A percentile compares a stretch with the other conserved stretches of the same genome.
These are phyloP conservation scores for Lasaia peninsularis DNA, from an alignment of 1,140 invertebrate species.

Conservation along the genomic window DNA sequence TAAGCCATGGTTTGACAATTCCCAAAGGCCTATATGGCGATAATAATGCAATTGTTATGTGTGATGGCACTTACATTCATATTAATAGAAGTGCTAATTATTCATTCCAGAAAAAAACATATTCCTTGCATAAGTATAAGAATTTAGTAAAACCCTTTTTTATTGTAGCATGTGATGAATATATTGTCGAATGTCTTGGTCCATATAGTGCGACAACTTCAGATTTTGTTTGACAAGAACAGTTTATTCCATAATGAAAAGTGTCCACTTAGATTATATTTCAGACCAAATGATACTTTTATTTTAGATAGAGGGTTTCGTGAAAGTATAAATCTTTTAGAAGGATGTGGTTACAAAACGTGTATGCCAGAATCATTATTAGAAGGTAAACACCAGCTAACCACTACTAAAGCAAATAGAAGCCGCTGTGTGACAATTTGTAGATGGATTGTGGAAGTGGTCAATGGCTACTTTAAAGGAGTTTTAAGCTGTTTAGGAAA, in stretches of 20 bases:
- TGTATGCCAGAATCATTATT: constrained; percentile 4
- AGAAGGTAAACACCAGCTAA: constrained; percentile 17
- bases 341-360: neutral
- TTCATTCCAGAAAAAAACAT: constrained; percentile 24
- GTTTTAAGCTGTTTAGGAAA: neutral
- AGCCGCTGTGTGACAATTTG: constrained; percentile 16
- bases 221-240: neutral
- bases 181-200: constrained; percentile 24
- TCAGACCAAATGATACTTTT: constrained; percentile 18
- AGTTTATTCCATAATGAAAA: neutral
- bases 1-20: constrained; percentile 20
- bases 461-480: constrained; percentile 27
- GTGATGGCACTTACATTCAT: constrained; percentile 19
- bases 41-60: constrained; percentile 14
- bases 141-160: constrained; percentile 25
- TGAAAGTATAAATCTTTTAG: constrained; percentile 1
- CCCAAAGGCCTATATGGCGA: constrained; percentile 19
- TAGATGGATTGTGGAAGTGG: constrained; percentile 16
- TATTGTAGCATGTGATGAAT: constrained; percentile 22
- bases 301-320: constrained; percentile 22
- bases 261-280: constrained; percentile 15
- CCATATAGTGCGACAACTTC: constrained; percentile 19
- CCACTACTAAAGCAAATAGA: constrained; percentile 11
- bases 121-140: constrained; percentile 23
- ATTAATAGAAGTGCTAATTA: constrained; percentile 22